These are phyloP conservation scores for Poeciliopsis turrubarensis DNA, from an alignment of 2,113 vertebrate species.

Conservation along the genomic window DNA sequence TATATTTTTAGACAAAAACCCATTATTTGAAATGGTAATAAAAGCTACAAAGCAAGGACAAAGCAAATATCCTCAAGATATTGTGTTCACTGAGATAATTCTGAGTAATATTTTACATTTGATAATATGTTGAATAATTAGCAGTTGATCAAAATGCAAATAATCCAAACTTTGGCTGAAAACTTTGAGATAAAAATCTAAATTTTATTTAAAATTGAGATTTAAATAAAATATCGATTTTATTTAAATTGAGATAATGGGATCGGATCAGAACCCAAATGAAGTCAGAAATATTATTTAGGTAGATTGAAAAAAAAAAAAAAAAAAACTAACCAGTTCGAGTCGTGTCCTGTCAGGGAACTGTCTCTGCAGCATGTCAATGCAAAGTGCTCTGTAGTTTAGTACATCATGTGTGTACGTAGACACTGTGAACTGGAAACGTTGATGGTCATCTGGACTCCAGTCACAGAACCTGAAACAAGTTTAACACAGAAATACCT, in stretches of 20 bases:
- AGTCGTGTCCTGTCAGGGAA: slow-evolving; percentile 84
- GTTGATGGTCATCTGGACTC: slow-evolving; percentile 84
- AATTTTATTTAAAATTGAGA: too few relatives aligned
- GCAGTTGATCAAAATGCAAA: too few relatives aligned
- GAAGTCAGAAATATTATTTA: not conserved
- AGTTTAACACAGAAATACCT: slow-evolving; percentile 13
- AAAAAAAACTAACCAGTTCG: slow-evolving; percentile 84
- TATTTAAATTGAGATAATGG: too few relatives aligned
- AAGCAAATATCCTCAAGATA: not conserved
- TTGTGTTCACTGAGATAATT: not conserved
- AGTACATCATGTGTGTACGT: slow-evolving; percentile 83
- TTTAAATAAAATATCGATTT: too few relatives aligned
- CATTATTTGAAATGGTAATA: not conserved
- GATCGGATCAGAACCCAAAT: too few relatives aligned
- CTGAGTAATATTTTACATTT: too few relatives aligned
- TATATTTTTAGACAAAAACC: not conserved
- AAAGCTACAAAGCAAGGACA: not conserved
- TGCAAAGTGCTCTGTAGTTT: slow-evolving; percentile 83
- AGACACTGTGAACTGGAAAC: slow-evolving; percentile 80
- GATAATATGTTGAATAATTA: too few relatives aligned
- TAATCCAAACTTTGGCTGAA: too few relatives aligned
- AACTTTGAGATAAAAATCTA: too few relatives aligned
- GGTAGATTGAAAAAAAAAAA: not conserved
- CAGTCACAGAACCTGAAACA: slow-evolving; percentile 82
- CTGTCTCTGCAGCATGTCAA: slow-evolving; percentile 86